Evolutionary conservation across 37 sponge, comb jelly and placozoan genomes (phyloP), one percentile per base, ranked within the genome.

Genomic region (Hormiphora californensis): DNA sequence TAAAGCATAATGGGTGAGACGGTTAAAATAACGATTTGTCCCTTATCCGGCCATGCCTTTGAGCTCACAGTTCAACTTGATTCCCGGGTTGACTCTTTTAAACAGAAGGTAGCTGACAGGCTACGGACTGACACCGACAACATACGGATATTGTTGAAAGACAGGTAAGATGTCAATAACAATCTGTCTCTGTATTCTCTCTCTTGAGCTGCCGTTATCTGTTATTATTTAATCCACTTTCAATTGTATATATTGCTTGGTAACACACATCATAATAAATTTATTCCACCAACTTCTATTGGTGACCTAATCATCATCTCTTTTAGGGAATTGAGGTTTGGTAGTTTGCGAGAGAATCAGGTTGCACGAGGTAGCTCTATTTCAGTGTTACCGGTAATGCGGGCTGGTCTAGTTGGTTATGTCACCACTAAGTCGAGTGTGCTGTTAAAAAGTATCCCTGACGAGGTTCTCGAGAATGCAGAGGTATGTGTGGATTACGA

Each of bases 111-210:
- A 19, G 68, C 68, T 67, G 68, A 67, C 30, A 67, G 39, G 38
- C 68, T 67, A 15, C 35, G 68, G 68, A 67, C 68, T 28, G 68
- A 67, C 68, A 67, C 68, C 35, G 68, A 67, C 68, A 67, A 67
- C 68, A 67, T 67, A 19, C 31, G 30, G 30, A 67, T 67, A 33
- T 19, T 67, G 68, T 39, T 67, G 21, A 67, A 67, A 34, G 68
- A 67, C 4, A 67, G 34, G 68, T 67, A 15, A 57, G 61, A n/a
- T n/a, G n/a, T n/a, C n/a, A n/a, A n/a, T n/a, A n/a, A n/a, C n/a
- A n/a, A n/a, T n/a, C n/a, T n/a, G n/a, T n/a, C n/a, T n/a, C n/a
- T n/a, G n/a, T n/a, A n/a, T n/a, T n/a, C n/a, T n/a, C n/a, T n/a
- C n/a, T n/a, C n/a, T n/a, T n/a, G n/a, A n/a, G n/a, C n/a, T n/a